Evolutionary conservation across 2,113 vertebrate species (phyloP).

Genomic region (crab-eating macaque (Macaca fascicularis)): T2T-MFA8v1.1 NC_088380.1:4591501-4592000

Average conservation of each 20-base stretch:
- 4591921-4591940: conserved; percentile 72
- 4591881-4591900: conserved; percentile 44
- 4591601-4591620: not conserved
- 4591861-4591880: conserved; percentile 34
- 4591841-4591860: conserved; percentile 52
- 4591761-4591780: not conserved
- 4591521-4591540: not conserved
- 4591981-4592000: conserved; percentile 77
- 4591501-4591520: accelerated
- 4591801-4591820: not conserved
- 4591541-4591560: accelerated
- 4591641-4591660: not conserved
- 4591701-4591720: accelerated
- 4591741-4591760: not conserved
- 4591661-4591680: not conserved
- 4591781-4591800: not conserved
- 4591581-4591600: not conserved
- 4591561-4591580: accelerated
- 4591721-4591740: not conserved
- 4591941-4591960: conserved; percentile 47
- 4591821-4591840: not conserved
- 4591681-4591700: not conserved
- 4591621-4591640: not conserved
- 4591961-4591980: conserved; percentile 71
- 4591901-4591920: conserved; percentile 33